phyloP scores from a whole-genome alignment of 2,888 invertebrate genomes.

The Polia nebulosa region DNA sequence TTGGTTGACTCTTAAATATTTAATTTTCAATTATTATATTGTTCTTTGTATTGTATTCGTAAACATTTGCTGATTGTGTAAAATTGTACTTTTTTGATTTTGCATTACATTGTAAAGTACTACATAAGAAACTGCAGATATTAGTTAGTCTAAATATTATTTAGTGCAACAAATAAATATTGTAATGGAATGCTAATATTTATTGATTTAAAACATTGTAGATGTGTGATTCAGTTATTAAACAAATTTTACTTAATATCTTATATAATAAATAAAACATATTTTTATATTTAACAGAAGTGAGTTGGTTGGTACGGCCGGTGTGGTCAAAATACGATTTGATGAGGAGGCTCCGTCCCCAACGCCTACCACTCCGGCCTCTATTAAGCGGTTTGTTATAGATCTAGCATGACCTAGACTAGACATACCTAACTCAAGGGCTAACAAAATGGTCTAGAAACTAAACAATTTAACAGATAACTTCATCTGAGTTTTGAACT shows the following conservation, averaged over 20 bases:
- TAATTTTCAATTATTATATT: background rate
- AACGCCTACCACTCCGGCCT: slow-evolving; percentile 89
- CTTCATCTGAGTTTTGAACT: slow-evolving; percentile 38
- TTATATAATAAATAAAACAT: slow-evolving; percentile 36
- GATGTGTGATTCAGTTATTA: slow-evolving; percentile 8
- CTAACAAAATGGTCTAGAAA: slow-evolving; percentile 71
- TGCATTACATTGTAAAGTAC: background rate
- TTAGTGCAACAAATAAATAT: slow-evolving; percentile 24
- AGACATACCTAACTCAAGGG: slow-evolving; percentile 84
- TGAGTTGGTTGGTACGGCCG: slow-evolving; percentile 92
- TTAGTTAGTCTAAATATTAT: slow-evolving; percentile 11
- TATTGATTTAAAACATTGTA: slow-evolving; percentile 15
- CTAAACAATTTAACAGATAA: slow-evolving; percentile 52
- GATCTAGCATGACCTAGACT: slow-evolving; percentile 84
- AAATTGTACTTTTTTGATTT: background rate
- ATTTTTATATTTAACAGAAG: slow-evolving; percentile 89
- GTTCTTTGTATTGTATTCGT: no score
- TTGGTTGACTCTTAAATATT: background rate
- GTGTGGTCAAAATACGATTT: slow-evolving; percentile 91
- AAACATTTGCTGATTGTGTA: background rate
- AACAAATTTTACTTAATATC: slow-evolving; percentile 18
- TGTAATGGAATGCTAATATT: slow-evolving; percentile 15
- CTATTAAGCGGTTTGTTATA: slow-evolving; percentile 89
- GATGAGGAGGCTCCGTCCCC: slow-evolving; percentile 89
- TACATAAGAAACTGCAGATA: background rate